These are phyloP conservation scores for Falco biarmicus DNA, from an alignment of 2,797 vertebrate genomes.

Conservation along the genomic window DNA sequence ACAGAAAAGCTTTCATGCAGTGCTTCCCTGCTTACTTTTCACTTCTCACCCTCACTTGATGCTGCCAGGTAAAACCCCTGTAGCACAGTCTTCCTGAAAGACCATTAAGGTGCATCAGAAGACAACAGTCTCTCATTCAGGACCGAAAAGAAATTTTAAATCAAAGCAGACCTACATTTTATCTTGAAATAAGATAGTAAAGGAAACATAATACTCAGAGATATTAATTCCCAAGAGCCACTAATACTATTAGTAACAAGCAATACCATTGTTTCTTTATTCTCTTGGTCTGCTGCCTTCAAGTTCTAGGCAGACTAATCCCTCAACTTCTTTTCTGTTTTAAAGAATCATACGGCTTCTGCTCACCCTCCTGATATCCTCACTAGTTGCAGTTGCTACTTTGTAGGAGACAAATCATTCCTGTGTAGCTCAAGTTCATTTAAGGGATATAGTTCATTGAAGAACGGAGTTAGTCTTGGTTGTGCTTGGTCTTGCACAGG, in stretches of 20 bases:
- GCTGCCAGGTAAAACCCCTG: not conserved
- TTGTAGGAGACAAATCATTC: not conserved
- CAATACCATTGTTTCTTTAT: not conserved
- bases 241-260: not conserved
- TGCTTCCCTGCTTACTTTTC: not conserved
- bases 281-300: not conserved
- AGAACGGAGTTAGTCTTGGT: not conserved
- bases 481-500: not conserved
- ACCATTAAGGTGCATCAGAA: not conserved
- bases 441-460: not conserved
- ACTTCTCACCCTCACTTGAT: not conserved
- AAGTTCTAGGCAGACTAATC: not conserved
- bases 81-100: not conserved
- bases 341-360: not conserved
- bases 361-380: not conserved
- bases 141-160: not conserved
- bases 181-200: not conserved
- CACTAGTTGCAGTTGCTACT: not conserved
- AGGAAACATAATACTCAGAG: not conserved
- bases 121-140: not conserved
- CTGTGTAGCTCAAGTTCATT: not conserved
- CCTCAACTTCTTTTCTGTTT: not conserved
- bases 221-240: not conserved
- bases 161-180: not conserved
- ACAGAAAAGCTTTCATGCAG: not conserved